A percentile compares a stretch with the other conserved stretches of the same genome.
Conservation (phyloP, 2,888 invertebrate species). For the Nomada lathburiana region DNA sequence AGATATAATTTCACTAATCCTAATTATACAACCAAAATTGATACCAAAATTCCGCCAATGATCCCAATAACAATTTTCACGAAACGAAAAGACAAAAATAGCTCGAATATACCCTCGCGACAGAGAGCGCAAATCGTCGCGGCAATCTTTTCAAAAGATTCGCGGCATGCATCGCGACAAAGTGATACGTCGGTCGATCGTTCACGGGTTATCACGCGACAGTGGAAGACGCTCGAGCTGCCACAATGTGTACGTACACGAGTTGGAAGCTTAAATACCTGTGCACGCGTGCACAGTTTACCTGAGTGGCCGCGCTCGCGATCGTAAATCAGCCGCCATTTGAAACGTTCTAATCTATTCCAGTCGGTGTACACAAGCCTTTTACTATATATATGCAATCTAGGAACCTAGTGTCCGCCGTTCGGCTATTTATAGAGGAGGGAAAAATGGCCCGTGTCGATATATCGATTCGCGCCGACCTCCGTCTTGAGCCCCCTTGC, state of each 20-base stretch:
- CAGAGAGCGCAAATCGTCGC: too few species aligned
- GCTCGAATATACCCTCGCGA: too few species aligned
- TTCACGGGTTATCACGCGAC: slow-evolving; percentile 30
- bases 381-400: slow-evolving; percentile 62
- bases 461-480: slow-evolving; percentile 72
- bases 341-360: slow-evolving; percentile 69
- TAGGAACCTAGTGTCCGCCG: slow-evolving; percentile 68
- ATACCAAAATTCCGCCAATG: too few species aligned
- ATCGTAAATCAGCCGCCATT: slow-evolving; percentile 69
- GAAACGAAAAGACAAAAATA: too few species aligned
- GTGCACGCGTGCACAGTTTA: slow-evolving; percentile 49
- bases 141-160: not conserved
- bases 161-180: slow-evolving; percentile 18
- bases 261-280: not conserved
- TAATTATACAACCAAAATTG: too few species aligned
- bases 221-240: not conserved
- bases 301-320: slow-evolving; percentile 66
- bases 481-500: slow-evolving; percentile 61
- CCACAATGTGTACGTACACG: not conserved
- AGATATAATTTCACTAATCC: too few species aligned
- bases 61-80: too few species aligned
- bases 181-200: slow-evolving; percentile 31
- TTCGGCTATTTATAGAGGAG: slow-evolving; percentile 70
- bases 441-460: slow-evolving; percentile 74
- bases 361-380: slow-evolving; percentile 35